Base-by-base conservation (phyloP, 2,888 invertebrate species). In the Candidula unifasciata region DNA sequence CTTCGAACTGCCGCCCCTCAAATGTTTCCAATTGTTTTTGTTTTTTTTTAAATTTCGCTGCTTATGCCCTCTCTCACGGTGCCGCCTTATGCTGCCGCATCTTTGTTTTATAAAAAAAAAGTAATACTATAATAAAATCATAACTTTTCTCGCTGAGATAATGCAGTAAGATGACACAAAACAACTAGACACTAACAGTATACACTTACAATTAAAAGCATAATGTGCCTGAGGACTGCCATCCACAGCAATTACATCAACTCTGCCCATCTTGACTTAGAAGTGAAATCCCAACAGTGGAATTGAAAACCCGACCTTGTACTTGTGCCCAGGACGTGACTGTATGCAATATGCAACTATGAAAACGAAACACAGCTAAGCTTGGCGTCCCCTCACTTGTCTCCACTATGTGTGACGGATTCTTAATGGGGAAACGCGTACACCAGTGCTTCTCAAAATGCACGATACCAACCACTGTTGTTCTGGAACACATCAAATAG, bases 151-250 rank as follows among this genome's bases (percentile, higher is more conserved):
- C n/a, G n/a, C n/a, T n/a, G n/a, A n/a, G n/a, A n/a, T n/a, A n/a
- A n/a, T n/a, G n/a, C n/a, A 44, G 44, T 10, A 44, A 44, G 13
- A 44, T 13, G 27, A 27, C n/a, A 30, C 66, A 24, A 66, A 27
- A 66, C 10, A 73, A 10, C 5, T 24, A 16, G 3, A 54, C 13
- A 30, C 30, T 54, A n/a, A 27, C 30, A 6, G n/a, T 21, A 68
- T 60, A 76, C 73, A 86, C 85, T 83, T 69, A 85, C 86, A 86
- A 24, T 86, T 35, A 37, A 86, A 85, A 24, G 86, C 86, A 37
- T 82, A 37, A 37, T 83, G 76, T n/a, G 86, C 66, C 33, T 83
- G 60, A 0, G 77, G 27, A 68, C 86, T 86, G n/a, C 84, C 84
- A 80, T 86, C 86, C 37, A 86, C 30, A 24, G 85, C 82, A 21